These are phyloP conservation scores for Palythoa heliodiscus DNA, from an alignment of 92 coral and sea anemone species.

Conservation along the genomic window DNA sequence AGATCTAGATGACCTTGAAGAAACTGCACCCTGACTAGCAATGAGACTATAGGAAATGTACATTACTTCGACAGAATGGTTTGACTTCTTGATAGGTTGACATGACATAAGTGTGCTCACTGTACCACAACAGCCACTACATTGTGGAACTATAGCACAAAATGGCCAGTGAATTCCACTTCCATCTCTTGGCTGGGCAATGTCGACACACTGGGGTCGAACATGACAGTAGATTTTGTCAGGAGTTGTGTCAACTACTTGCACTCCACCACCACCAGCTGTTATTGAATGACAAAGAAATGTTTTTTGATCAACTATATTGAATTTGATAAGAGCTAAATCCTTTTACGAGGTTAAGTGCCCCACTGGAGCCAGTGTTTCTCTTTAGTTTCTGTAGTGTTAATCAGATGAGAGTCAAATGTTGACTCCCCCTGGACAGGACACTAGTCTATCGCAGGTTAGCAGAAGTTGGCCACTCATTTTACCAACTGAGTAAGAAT, in stretches of 20 bases:
- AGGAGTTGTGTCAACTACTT: conserved; percentile 9
- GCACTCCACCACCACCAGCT: not conserved
- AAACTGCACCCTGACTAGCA: not conserved
- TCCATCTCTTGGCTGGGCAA: conserved; percentile 19
- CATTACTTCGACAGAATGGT: not conserved
- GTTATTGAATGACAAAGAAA: not conserved
- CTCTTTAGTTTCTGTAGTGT: too few relatives aligned
- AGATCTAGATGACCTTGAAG: not conserved
- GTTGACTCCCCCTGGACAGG: too few relatives aligned
- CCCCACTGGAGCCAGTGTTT: too few relatives aligned
- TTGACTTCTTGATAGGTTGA: not conserved
- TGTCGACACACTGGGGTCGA: not conserved
- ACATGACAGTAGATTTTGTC: not conserved
- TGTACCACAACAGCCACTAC: conserved; percentile 31
- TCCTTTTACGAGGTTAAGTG: too few relatives aligned
- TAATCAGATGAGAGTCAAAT: too few relatives aligned
- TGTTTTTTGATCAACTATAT: not conserved
- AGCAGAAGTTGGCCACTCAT: too few relatives aligned
- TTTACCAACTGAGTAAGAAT: too few relatives aligned
- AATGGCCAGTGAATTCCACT: conserved; percentile 36
- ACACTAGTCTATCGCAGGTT: too few relatives aligned
- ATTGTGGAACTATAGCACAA: conserved; percentile 21
- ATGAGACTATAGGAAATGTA: conserved; percentile 1
- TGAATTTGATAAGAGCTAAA: too few relatives aligned
- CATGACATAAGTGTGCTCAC: conserved; percentile 1